These are phyloP conservation scores for Peromyscus aztecus DNA, from an alignment of 2,797 vertebrate genomes.

Conservation along the genomic window DNA sequence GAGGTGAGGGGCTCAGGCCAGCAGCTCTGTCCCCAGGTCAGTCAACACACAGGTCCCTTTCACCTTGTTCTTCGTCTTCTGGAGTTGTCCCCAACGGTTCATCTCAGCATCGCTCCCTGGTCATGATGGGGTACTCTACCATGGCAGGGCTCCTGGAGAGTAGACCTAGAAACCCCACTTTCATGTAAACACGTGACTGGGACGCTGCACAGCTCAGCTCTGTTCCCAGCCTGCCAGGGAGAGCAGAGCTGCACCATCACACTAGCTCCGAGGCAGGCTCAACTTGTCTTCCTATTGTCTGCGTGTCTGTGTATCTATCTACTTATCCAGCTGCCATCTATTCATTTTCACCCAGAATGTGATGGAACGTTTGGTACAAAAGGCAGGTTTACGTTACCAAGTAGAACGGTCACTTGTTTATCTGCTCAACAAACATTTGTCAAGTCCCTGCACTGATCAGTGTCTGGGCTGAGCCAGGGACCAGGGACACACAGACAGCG, in stretches of 20 bases:
- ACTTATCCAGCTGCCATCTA: not conserved
- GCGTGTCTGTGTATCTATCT: not conserved
- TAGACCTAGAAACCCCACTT: not conserved
- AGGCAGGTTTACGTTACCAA: constrained; percentile 10
- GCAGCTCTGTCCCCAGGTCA: not conserved
- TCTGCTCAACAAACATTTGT: constrained; percentile 24
- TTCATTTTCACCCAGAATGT: constrained; percentile 21
- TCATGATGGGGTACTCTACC: too few relatives aligned
- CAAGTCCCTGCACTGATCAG: not conserved
- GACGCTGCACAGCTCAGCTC: not conserved
- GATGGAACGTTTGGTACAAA: not conserved
- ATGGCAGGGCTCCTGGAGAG: too few relatives aligned
- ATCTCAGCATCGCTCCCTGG: not conserved
- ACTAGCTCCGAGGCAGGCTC: not conserved
- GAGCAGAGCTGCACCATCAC: not conserved
- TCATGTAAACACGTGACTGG: not conserved
- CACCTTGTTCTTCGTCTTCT: not conserved
- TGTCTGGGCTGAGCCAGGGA: not conserved
- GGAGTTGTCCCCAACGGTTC: not conserved
- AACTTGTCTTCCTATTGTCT: not conserved
- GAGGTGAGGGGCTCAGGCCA: not conserved
- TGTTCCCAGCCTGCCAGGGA: not conserved
- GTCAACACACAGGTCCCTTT: not conserved
- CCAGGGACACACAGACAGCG: not conserved
- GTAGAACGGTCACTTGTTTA: not conserved